These are phyloP conservation scores for Scophthalmus maximus DNA, from an alignment of 2,113 vertebrate species.

Conservation along the genomic window DNA sequence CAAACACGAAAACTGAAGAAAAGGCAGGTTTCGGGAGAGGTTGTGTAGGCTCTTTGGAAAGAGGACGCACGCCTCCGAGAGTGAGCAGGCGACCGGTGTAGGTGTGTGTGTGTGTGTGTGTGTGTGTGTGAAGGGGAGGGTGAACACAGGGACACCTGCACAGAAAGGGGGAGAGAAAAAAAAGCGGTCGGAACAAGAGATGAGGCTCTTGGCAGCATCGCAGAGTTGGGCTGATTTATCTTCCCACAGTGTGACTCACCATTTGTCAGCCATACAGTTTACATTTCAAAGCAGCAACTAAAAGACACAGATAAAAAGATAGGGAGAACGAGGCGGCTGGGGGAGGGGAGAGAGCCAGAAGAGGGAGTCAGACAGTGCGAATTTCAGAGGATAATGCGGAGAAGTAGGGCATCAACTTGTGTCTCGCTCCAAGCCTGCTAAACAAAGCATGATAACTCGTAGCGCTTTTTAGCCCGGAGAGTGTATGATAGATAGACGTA, in stretches of 20 bases:
- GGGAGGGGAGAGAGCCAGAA: not conserved
- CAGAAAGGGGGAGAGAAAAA: conserved; percentile 58
- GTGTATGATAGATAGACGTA: too few relatives aligned
- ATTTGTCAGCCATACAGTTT: conserved; percentile 70
- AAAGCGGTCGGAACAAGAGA: conserved; percentile 52
- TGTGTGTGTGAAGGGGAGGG: conserved; percentile 67
- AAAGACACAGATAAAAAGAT: conserved; percentile 34
- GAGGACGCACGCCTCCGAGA: conserved; percentile 58
- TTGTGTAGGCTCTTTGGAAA: conserved; percentile 53
- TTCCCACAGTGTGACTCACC: conserved; percentile 80
- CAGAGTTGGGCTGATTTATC: conserved; percentile 74
- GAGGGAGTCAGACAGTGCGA: not conserved
- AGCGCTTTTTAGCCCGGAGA: not conserved
- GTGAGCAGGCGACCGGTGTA: conserved; percentile 67
- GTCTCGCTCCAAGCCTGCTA: conserved; percentile 2
- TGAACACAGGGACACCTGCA: conserved; percentile 57
- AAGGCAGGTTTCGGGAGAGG: conserved; percentile 5
- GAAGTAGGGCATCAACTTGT: conserved; percentile 43
- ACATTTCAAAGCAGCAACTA: conserved; percentile 64
- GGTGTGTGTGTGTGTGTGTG: conserved; percentile 73
- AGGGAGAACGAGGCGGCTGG: conserved; percentile 10
- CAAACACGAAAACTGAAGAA: conserved; percentile 10
- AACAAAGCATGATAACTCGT: conserved; percentile 15
- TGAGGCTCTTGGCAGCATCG: conserved; percentile 49
- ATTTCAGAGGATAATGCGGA: conserved; percentile 21